These are phyloP conservation scores for Megastigmus dorsalis DNA, from an alignment of 2,888 invertebrate genomes.

Conservation along the genomic window DNA sequence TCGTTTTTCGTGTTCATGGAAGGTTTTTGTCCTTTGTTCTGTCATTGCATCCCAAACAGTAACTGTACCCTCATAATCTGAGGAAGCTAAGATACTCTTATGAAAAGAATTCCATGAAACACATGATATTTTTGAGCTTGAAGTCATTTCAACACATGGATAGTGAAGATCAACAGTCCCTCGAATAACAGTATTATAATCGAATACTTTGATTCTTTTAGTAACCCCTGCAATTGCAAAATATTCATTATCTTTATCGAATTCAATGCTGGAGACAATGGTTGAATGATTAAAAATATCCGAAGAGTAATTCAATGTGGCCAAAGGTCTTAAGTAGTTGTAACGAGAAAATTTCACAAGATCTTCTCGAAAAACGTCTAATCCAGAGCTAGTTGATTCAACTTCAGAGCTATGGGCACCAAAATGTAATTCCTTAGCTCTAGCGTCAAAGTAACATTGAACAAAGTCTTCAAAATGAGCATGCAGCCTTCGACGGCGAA, in stretches of 20 bases:
- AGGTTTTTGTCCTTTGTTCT: slow-evolving; percentile 83
- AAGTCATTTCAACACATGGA: slow-evolving; percentile 93
- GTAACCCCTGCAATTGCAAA: slow-evolving; percentile 97
- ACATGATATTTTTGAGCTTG: slow-evolving; percentile 94
- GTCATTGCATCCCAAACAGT: slow-evolving; percentile 93
- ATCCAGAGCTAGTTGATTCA: slow-evolving; percentile 74
- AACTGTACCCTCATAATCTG: slow-evolving; percentile 96
- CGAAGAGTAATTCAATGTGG: slow-evolving; percentile 91
- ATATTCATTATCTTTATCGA: slow-evolving; percentile 96
- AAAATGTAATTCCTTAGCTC: slow-evolving; percentile 84
- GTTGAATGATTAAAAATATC: slow-evolving; percentile 92
- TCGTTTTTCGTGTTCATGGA: slow-evolving; percentile 94
- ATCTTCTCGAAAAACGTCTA: slow-evolving; percentile 88
- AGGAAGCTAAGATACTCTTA: slow-evolving; percentile 90
- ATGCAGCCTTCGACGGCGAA: slow-evolving; percentile 84
- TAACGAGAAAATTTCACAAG: slow-evolving; percentile 90
- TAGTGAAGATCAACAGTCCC: slow-evolving; percentile 94
- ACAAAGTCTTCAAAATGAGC: slow-evolving; percentile 93
- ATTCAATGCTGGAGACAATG: slow-evolving; percentile 94
- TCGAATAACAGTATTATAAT: slow-evolving; percentile 88
- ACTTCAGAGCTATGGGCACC: slow-evolving; percentile 69
- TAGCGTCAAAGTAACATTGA: slow-evolving; percentile 87
- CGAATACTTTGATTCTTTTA: slow-evolving; percentile 94
- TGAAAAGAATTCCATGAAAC: slow-evolving; percentile 96
- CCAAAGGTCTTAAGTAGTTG: slow-evolving; percentile 85